These are phyloP conservation scores for Rattus norvegicus DNA, from an alignment of 2,113 vertebrate species.

Conservation along the genomic window GRCr8 NC_086025.1:132123001-132123500, in stretches of 20 bases:
- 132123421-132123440: background rate
- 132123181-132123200: background rate
- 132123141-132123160: background rate
- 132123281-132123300: background rate
- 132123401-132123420: background rate
- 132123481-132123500: background rate
- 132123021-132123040: background rate
- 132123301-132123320: background rate
- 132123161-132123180: background rate
- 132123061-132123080: background rate
- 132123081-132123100: background rate
- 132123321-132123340: background rate
- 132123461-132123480: background rate
- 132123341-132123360: slow-evolving; percentile 2
- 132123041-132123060: background rate
- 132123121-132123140: background rate
- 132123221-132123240: background rate
- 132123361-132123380: background rate
- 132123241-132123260: background rate
- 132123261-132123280: background rate
- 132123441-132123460: background rate
- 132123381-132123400: background rate
- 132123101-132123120: background rate
- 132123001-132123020: background rate
- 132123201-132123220: background rate